phyloP scores from a whole-genome alignment of 2,888 invertebrate species.

The Agriopis marginaria region DNA sequence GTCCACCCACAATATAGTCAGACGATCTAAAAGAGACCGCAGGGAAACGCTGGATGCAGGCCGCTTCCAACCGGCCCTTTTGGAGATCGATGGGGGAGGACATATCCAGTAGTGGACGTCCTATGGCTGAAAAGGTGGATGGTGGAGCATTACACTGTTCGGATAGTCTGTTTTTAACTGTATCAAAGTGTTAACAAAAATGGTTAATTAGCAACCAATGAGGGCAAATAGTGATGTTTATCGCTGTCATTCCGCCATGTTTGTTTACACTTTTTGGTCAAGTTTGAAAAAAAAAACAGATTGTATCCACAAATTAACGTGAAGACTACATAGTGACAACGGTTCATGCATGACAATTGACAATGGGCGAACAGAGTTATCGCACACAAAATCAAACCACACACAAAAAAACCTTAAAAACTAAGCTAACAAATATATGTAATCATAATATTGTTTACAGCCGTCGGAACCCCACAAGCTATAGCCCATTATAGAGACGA shows the following conservation, averaged over 20 bases:
- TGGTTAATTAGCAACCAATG: neutral
- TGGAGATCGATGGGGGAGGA: no score
- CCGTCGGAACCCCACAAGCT: no score
- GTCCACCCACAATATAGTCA: no score
- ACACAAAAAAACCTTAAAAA: neutral
- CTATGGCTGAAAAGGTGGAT: no score
- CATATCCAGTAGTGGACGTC: no score
- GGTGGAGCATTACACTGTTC: neutral
- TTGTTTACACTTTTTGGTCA: neutral
- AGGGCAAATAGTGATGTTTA: neutral
- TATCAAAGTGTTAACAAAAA: no score
- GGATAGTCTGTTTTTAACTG: neutral
- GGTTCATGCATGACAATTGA: conserved; percentile 12
- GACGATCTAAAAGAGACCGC: no score
- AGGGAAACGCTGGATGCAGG: no score
- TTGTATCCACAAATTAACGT: neutral
- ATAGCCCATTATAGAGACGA: neutral
- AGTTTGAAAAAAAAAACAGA: neutral
- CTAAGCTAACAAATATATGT: neutral
- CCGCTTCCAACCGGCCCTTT: no score
- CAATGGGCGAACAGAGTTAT: neutral
- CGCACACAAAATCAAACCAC: neutral
- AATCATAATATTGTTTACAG: neutral
- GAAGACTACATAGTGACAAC: conserved; percentile 1
- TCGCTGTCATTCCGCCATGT: neutral